These are phyloP conservation scores for Cataglyphis hispanica DNA, from an alignment of 1,140 invertebrate species.

Conservation along the genomic window DNA sequence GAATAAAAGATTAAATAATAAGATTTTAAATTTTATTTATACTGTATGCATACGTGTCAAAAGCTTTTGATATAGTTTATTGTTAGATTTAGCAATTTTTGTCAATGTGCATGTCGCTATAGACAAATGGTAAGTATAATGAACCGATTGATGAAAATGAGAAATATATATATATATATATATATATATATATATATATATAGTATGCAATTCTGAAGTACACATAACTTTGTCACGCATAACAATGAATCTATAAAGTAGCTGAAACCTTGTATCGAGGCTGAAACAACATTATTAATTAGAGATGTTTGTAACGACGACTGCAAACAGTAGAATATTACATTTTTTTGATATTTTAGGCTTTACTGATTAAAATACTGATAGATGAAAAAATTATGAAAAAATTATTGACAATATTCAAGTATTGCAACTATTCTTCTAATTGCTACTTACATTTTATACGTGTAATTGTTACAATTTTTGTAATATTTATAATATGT, in stretches of 20 bases:
- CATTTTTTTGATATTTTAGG: neutral
- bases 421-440: neutral
- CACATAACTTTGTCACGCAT: conserved; percentile 3
- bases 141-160: neutral
- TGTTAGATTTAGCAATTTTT: neutral
- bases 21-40: neutral
- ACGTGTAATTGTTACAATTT: neutral
- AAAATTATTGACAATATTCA: neutral
- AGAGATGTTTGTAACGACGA: neutral
- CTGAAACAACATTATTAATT: conserved; percentile 39
- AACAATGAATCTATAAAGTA: conserved; percentile 36
- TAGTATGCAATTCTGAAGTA: neutral
- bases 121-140: neutral
- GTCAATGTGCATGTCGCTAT: neutral
- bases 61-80: too few species aligned
- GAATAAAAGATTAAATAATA: neutral
- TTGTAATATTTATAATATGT: neutral
- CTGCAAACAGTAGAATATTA: neutral
- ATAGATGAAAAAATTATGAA: neutral
- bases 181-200: too few species aligned
- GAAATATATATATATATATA: too few species aligned
- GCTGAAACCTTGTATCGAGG: conserved; percentile 30
- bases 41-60: neutral
- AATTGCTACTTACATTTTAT: neutral
- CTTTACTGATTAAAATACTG: neutral